Conservation (phyloP, 2,888 invertebrate species). For the Euzophera pinguis region DNA sequence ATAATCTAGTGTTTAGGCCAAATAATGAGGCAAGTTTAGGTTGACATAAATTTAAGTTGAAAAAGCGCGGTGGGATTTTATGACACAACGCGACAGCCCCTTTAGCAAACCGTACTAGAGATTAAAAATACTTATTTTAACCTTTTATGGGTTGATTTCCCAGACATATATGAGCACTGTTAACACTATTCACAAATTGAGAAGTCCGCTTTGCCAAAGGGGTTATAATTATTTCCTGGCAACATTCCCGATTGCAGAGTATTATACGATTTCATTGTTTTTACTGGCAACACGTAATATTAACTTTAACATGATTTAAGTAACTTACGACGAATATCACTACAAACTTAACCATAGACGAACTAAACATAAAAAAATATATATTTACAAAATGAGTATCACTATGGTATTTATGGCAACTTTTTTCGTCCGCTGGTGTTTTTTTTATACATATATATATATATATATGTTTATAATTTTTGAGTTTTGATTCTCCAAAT, state of each 20-base stretch:
- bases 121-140: too few relatives aligned
- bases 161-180: too few relatives aligned
- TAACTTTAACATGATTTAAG: constrained; percentile 1
- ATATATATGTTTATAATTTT: too few relatives aligned
- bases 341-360: not conserved
- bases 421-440: not conserved
- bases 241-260: too few relatives aligned
- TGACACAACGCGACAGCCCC: not conserved
- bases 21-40: constrained; percentile 1
- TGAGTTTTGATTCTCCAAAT: too few relatives aligned
- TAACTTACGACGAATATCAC: constrained; percentile 4
- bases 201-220: not conserved
- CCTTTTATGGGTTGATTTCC: too few relatives aligned
- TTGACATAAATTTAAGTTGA: too few relatives aligned
- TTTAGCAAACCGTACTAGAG: not conserved
- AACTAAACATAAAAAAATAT: constrained; percentile 8
- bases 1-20: too few relatives aligned
- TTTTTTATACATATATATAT: not conserved
- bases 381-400: constrained; percentile 12
- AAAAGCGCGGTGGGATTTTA: not conserved
- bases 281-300: not conserved
- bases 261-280: too few relatives aligned
- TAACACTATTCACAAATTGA: too few relatives aligned
- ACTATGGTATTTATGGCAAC: constrained; percentile 9
- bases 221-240: not conserved